These are phyloP conservation scores for Oncorhynchus masou DNA, from an alignment of 2,113 vertebrate genomes.

Conservation along the genomic window DNA sequence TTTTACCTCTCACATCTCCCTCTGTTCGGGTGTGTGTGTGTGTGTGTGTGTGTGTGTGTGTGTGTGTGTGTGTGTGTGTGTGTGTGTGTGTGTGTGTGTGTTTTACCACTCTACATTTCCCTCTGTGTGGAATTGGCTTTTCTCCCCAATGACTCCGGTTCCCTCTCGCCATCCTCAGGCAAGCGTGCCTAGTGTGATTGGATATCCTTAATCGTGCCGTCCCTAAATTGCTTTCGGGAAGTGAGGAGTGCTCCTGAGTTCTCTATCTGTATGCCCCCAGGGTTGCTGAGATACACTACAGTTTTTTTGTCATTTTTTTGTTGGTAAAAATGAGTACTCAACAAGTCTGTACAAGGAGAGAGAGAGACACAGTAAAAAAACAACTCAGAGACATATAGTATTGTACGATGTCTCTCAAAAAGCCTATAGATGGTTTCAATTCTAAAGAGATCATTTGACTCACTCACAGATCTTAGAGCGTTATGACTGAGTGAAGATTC, in stretches of 20 bases:
- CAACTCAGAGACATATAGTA: neutral
- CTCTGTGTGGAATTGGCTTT: conserved; percentile 9
- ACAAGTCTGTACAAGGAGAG: neutral
- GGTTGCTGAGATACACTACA: neutral
- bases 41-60: no score
- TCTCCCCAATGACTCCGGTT: neutral
- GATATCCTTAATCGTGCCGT: conserved; percentile 8
- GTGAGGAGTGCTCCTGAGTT: conserved; percentile 1
- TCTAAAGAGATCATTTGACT: neutral
- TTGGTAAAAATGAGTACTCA: neutral
- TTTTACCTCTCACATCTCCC: neutral
- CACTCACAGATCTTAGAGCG: neutral
- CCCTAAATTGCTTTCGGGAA: conserved; percentile 10
- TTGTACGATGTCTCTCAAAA: neutral
- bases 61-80: no score
- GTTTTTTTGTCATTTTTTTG: neutral
- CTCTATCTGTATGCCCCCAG: neutral
- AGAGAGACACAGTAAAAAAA: neutral
- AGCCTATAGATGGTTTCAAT: neutral
- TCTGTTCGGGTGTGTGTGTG: no score
- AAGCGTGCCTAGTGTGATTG: neutral
- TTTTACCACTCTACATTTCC: neutral
- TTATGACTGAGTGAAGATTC: neutral
- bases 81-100: no score
- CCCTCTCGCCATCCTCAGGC: neutral